phyloP scores from a whole-genome alignment of 2,113 vertebrate species.

The Xiphophorus maculatus region DNA sequence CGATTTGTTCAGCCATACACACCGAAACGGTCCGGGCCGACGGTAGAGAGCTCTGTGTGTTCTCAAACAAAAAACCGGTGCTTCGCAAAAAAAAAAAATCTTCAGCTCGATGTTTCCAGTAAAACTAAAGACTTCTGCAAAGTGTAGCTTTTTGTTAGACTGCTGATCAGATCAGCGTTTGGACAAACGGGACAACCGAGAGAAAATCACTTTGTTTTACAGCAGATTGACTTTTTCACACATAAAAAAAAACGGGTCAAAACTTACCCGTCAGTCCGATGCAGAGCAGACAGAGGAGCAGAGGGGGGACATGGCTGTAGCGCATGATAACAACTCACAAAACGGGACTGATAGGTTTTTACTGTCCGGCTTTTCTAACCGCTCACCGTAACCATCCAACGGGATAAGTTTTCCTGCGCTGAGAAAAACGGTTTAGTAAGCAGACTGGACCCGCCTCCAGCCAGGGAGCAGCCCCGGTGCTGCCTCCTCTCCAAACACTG shows the following conservation, averaged over 20 bases:
- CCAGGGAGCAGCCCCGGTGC: too few species aligned
- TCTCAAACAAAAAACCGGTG: not conserved
- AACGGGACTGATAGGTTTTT: not conserved
- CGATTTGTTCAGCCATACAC: not conserved
- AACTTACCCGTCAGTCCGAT: conserved; percentile 72
- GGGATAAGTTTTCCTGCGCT: not conserved
- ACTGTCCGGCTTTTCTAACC: not conserved
- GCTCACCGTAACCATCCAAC: not conserved
- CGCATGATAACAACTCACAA: conserved; percentile 72
- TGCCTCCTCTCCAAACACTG: not conserved
- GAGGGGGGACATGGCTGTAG: conserved; percentile 62
- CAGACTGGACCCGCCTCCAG: not conserved
- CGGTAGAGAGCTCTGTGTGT: not conserved
- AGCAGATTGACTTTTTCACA: not conserved
- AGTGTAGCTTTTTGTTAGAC: not conserved
- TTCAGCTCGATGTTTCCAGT: not conserved
- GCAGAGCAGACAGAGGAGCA: conserved; percentile 79
- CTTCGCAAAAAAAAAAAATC: not conserved
- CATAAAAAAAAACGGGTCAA: not conserved
- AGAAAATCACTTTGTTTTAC: not conserved
- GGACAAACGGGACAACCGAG: not conserved
- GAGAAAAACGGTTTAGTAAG: not conserved
- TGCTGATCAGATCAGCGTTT: not conserved
- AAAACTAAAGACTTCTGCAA: not conserved
- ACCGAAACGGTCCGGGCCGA: not conserved